A percentile compares a stretch with the other conserved stretches of the same genome.
phyloP scores from a whole-genome alignment of 2,888 invertebrate genomes.

The Phyllotreta cruciferae region DNA sequence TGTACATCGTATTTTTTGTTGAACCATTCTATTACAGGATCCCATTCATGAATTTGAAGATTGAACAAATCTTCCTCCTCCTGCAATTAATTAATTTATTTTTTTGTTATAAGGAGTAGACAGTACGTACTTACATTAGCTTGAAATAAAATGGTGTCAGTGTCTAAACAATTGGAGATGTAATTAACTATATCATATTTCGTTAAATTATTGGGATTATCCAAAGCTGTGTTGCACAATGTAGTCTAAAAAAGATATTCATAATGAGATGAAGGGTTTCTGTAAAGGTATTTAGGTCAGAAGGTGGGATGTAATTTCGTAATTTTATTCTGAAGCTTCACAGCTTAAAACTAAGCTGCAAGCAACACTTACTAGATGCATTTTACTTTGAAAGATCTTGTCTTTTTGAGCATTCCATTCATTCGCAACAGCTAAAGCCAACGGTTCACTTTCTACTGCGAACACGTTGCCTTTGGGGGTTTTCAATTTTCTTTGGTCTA shows the following conservation, averaged over 20 bases:
- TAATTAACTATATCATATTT: slow-evolving; percentile 79
- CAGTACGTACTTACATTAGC: slow-evolving; percentile 67
- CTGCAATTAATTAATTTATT: slow-evolving; percentile 58
- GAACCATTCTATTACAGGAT: slow-evolving; percentile 89
- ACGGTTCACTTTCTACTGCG: slow-evolving; percentile 79
- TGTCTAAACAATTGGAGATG: slow-evolving; percentile 79
- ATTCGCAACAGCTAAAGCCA: slow-evolving; percentile 91
- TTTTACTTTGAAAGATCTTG: slow-evolving; percentile 75
- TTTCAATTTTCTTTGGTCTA: slow-evolving; percentile 89
- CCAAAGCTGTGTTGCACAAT: slow-evolving; percentile 87
- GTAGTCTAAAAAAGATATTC: slow-evolving; percentile 71
- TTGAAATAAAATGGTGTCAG: slow-evolving; percentile 83
- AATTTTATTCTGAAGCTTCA: no score
- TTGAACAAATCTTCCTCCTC: slow-evolving; percentile 80
- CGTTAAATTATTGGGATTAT: slow-evolving; percentile 87
- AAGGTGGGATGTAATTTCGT: no score
- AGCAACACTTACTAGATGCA: slow-evolving; percentile 81
- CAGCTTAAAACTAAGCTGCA: neutral
- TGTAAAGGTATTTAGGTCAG: slow-evolving; percentile 12
- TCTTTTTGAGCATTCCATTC: slow-evolving; percentile 94
- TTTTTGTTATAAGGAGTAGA: slow-evolving; percentile 7
- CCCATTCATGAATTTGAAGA: slow-evolving; percentile 85
- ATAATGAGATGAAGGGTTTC: slow-evolving; percentile 9
- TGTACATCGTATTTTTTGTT: slow-evolving; percentile 78
- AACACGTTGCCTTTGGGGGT: slow-evolving; percentile 86